Evolutionary conservation across 2,888 invertebrate species (phyloP).

Genomic region (Athrips mouffetella): DNA sequence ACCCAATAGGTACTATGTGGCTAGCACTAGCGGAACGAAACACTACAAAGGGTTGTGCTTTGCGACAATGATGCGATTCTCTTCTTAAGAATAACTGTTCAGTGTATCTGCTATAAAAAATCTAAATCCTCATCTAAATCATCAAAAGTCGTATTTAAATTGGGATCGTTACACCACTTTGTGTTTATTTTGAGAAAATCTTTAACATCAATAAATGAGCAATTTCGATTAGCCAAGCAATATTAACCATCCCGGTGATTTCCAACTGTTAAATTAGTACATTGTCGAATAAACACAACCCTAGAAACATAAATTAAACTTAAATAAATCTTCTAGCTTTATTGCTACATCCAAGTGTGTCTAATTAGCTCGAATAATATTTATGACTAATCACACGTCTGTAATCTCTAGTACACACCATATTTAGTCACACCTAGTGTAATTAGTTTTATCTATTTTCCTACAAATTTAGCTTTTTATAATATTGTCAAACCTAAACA

Average conservation of each 20-base stretch:
- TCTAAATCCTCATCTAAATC: too few relatives aligned
- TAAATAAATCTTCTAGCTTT: constrained; percentile 39
- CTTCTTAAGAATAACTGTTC: too few relatives aligned
- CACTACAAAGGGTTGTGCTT: constrained; percentile 76
- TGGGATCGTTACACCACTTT: too few relatives aligned
- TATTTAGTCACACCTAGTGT: constrained; percentile 67
- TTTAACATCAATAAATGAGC: too few relatives aligned
- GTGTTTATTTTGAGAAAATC: too few relatives aligned
- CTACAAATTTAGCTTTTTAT: constrained; percentile 62
- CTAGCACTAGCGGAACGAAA: constrained; percentile 66
- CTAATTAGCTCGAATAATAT: constrained; percentile 54
- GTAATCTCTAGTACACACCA: constrained; percentile 68
- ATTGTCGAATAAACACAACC: constrained; percentile 47
- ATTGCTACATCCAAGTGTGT: constrained; percentile 65
- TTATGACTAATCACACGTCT: constrained; percentile 59
- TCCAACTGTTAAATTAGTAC: too few relatives aligned
- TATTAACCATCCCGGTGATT: too few relatives aligned
- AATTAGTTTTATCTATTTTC: constrained; percentile 63
- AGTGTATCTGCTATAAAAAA: too few relatives aligned
- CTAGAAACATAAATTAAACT: constrained; percentile 30
- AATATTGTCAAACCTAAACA: constrained; percentile 64
- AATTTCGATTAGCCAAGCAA: too few relatives aligned
- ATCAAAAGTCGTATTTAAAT: too few relatives aligned
- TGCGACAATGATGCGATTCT: constrained; percentile 24
- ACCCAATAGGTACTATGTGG: constrained; percentile 76